Evolutionary conservation across 2,888 invertebrate species (phyloP), one percentile per base, ranked within the genome.

Genomic region (Drosophila imparisetae): DNA sequence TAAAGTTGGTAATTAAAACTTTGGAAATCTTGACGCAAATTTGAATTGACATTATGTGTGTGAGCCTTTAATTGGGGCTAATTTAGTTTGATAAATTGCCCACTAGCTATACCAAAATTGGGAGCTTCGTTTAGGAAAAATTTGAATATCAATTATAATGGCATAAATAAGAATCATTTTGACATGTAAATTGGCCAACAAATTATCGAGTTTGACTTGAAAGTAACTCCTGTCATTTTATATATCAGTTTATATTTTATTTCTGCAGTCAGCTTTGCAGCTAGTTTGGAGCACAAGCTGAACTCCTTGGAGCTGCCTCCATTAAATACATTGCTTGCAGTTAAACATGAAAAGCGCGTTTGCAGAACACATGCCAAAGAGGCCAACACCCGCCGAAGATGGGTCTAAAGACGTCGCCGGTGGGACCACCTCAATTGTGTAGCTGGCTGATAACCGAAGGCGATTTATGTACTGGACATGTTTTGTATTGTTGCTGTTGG

Each of bases 1-100:
- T 42, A 45, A 59, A 60, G 60, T 49, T 66, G 59, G 71, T 81
- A 87, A 83, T 87, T 87, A 84, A 87, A 81, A 67, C 79, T 75
- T 60, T 73, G 73, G 73, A 72, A 69, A 76, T 79, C 66, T 68
- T 68, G 62, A 62, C 27, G 66, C 69, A 72, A 73, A 83, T 76
- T 69, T 29, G 42, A 82, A 68, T 77, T 85, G 86, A 83, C 83
- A 79, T 66, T 73, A 81, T 69, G 73, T 78, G 67, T 74, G 66
- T 71, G 66, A 67, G 73, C 50, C 54, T 69, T 59, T 54, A 72
- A 72, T 65, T 72, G 54, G 61, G 55, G 52, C 38, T 54, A 72
- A 64, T 67, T 67, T 38, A 40, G 61, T 30, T 49, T 68, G 69
- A 50, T 60, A 29, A 42, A 57, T 24, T 38, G 30, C 18, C 62